A percentile compares a stretch with the other conserved stretches of the same genome.
These are phyloP conservation scores for Eutolmus rufibarbis DNA, from an alignment of 2,888 invertebrate species.

Conservation along the genomic window DNA sequence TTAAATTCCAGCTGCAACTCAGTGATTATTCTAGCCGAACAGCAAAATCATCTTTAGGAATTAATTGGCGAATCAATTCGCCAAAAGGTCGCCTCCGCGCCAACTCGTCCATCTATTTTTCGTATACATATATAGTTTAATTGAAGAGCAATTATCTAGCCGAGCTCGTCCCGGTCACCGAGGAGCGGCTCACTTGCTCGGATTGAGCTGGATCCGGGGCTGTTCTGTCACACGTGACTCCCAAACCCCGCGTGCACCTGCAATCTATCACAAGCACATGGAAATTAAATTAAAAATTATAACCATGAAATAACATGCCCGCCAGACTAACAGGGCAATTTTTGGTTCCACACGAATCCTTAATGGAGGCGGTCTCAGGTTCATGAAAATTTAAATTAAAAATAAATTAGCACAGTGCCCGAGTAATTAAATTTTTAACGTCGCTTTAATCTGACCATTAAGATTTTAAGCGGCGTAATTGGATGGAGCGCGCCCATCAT, in stretches of 20 bases:
- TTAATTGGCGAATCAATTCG: constrained; percentile 13
- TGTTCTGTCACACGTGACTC: not conserved
- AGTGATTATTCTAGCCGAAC: not conserved
- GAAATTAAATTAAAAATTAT: constrained; percentile 38
- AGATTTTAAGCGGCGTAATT: constrained; percentile 29
- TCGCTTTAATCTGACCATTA: constrained; percentile 32
- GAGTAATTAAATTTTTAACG: constrained; percentile 39
- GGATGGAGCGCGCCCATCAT: not conserved
- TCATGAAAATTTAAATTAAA: constrained; percentile 40
- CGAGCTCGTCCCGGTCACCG: not conserved
- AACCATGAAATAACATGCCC: not conserved
- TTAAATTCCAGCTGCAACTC: not conserved
- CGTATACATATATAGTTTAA: constrained; percentile 10
- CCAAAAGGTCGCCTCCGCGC: not conserved
- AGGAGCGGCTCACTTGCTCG: not conserved
- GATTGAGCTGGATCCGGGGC: not conserved
- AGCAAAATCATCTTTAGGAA: constrained; percentile 6
- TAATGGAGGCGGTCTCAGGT: not conserved
- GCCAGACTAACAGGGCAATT: constrained; percentile 10
- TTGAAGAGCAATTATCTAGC: constrained; percentile 23
- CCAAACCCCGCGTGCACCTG: not conserved
- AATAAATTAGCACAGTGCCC: constrained; percentile 29
- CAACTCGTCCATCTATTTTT: not conserved
- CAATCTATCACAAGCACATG: not conserved
- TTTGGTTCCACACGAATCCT: not conserved